These are phyloP conservation scores for Setophaga coronata DNA, from an alignment of 2,113 vertebrate genomes.

Conservation along the genomic window DNA sequence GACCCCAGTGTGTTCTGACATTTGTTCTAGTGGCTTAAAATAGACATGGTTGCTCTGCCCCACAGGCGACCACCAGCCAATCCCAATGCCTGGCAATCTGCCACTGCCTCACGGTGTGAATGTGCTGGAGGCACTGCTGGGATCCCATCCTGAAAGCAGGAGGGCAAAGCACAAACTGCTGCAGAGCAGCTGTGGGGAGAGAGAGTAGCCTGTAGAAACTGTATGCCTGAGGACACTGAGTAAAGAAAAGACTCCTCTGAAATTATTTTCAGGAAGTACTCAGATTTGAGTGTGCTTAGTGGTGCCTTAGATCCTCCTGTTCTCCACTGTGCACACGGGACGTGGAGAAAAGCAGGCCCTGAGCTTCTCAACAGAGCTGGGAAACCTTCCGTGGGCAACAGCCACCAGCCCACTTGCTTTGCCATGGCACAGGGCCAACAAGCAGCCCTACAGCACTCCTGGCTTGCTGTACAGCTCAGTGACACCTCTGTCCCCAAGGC, in stretches of 20 bases:
- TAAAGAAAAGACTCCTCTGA: neutral
- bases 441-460: neutral
- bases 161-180: neutral
- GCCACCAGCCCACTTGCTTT: neutral
- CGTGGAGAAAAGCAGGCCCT: neutral
- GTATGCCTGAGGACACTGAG: neutral
- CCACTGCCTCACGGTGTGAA: fast-evolving
- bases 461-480: fast-evolving
- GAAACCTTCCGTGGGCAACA: neutral
- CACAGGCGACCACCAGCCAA: neutral
- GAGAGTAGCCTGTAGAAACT: neutral
- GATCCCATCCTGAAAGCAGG: neutral
- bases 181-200: neutral
- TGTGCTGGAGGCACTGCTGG: neutral
- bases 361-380: neutral
- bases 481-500: neutral
- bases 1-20: neutral
- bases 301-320: neutral
- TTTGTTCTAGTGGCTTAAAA: neutral
- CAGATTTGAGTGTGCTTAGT: neutral
- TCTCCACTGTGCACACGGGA: fast-evolving
- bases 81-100: neutral
- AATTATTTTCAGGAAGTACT: neutral
- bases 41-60: neutral
- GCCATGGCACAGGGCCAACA: neutral